Conservation (phyloP, 2,797 vertebrate genomes). For the Sebastes elongatus region DNA sequence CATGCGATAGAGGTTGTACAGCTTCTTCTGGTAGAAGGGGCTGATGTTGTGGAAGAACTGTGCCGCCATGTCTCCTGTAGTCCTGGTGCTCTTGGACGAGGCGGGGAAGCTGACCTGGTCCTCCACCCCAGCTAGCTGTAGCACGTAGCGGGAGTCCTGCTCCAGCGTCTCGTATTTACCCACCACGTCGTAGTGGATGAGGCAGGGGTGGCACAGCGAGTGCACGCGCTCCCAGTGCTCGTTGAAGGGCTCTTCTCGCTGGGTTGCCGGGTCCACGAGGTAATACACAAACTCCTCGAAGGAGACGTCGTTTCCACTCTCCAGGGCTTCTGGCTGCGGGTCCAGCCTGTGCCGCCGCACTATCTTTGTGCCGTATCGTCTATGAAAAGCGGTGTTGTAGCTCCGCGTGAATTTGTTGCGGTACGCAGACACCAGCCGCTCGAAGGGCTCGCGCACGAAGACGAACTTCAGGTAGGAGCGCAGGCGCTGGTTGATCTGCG, state of each 20-base stretch:
- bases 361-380: slow-evolving; percentile 90
- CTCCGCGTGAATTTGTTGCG: slow-evolving; percentile 90
- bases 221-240: slow-evolving; percentile 95
- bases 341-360: slow-evolving; percentile 84
- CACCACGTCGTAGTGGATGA: slow-evolving; percentile 90
- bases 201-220: slow-evolving; percentile 92
- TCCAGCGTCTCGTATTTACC: slow-evolving; percentile 93
- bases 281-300: slow-evolving; percentile 93
- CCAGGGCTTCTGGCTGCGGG: slow-evolving; percentile 82
- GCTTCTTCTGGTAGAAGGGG: slow-evolving; percentile 91
- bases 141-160: slow-evolving; percentile 88
- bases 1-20: slow-evolving; percentile 93
- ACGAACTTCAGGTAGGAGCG: slow-evolving; percentile 92
- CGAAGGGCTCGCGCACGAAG: slow-evolving; percentile 91
- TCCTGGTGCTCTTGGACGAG: slow-evolving; percentile 83
- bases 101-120: slow-evolving; percentile 84
- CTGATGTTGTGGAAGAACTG: slow-evolving; percentile 90
- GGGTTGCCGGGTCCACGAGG: slow-evolving; percentile 89
- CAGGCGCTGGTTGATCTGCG: slow-evolving; percentile 89
- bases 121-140: slow-evolving; percentile 85
- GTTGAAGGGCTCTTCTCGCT: slow-evolving; percentile 89
- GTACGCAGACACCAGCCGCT: slow-evolving; percentile 91
- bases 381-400: slow-evolving; percentile 91
- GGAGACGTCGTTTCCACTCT: slow-evolving; percentile 87
- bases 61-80: slow-evolving; percentile 82